Evolutionary conservation across 2,888 invertebrate genomes (phyloP).

Genomic region (Pecten maximus): DNA sequence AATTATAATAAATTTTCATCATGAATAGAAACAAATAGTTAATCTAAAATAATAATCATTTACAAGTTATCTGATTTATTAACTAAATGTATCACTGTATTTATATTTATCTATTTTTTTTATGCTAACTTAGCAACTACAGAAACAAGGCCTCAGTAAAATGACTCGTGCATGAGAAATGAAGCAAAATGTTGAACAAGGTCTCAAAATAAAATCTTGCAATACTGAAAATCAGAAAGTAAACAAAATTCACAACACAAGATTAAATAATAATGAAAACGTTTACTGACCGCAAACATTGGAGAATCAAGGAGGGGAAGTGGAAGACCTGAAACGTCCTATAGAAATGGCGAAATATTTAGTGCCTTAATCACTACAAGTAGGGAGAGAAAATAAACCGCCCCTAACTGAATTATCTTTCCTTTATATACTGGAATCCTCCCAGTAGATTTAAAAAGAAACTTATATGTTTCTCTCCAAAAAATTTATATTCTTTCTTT

Average conservation of each 20-base stretch:
- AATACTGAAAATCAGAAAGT: constrained; percentile 7
- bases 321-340: constrained; percentile 80
- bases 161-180: constrained; percentile 31
- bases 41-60: no score
- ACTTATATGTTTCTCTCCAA: no score
- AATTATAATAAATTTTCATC: no score
- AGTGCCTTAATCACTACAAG: not conserved
- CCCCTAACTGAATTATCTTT: not conserved
- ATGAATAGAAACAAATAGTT: no score
- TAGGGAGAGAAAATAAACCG: no score
- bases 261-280: constrained; percentile 15
- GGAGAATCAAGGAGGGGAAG: constrained; percentile 79
- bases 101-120: no score
- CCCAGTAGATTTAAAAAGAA: no score
- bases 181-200: not conserved
- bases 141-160: not conserved
- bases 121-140: not conserved
- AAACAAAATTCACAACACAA: constrained; percentile 26
- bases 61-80: no score
- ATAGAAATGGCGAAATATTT: constrained; percentile 54
- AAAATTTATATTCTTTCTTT: no score
- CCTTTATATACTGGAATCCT: not conserved
- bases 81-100: no score
- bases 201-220: constrained; percentile 38
- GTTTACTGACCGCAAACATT: constrained; percentile 79